Evolutionary conservation across 1,140 invertebrate genomes (phyloP).

Genomic region (Drosophila setifemur): DNA sequence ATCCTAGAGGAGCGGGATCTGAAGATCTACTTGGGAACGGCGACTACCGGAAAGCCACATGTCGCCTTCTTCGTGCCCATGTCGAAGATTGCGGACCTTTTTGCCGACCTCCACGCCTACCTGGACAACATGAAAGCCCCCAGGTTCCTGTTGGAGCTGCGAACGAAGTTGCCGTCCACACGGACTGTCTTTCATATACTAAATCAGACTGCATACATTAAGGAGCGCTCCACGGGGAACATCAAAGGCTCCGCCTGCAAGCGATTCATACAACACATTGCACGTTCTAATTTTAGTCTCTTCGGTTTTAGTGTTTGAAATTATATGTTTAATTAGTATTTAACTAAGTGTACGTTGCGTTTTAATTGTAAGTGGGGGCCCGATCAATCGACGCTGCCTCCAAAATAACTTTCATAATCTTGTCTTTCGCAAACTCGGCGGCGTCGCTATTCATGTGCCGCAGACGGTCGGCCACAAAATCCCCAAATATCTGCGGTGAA

Average conservation of each 20-base stretch:
- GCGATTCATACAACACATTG: too few species aligned
- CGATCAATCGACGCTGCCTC: constrained; percentile 51
- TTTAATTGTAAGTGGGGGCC: constrained; percentile 26
- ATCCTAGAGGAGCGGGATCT: constrained; percentile 94
- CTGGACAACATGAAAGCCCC: constrained; percentile 99
- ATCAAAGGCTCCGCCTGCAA: too few species aligned
- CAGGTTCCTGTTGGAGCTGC: constrained; percentile 94
- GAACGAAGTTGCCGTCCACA: too few species aligned
- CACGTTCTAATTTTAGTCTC: too few species aligned
- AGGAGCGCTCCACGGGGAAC: too few species aligned
- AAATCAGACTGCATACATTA: too few species aligned
- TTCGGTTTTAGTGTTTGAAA: too few species aligned
- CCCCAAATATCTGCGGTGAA: constrained; percentile 58
- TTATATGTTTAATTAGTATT: too few species aligned
- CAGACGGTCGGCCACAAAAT: constrained; percentile 67
- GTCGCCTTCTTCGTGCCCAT: constrained; percentile 99
- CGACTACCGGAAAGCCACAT: constrained; percentile 99
- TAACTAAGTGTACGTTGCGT: too few species aligned
- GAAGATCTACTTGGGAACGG: constrained; percentile 99
- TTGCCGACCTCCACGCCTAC: constrained; percentile 99
- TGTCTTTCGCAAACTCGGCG: constrained; percentile 59
- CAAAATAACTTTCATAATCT: constrained; percentile 58
- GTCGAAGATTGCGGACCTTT: constrained; percentile 98
- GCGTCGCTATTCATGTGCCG: constrained; percentile 39
- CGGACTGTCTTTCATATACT: too few species aligned